These are phyloP conservation scores for Pyxicephalus adspersus DNA, from an alignment of 2,113 vertebrate species.

Conservation along the genomic window DNA sequence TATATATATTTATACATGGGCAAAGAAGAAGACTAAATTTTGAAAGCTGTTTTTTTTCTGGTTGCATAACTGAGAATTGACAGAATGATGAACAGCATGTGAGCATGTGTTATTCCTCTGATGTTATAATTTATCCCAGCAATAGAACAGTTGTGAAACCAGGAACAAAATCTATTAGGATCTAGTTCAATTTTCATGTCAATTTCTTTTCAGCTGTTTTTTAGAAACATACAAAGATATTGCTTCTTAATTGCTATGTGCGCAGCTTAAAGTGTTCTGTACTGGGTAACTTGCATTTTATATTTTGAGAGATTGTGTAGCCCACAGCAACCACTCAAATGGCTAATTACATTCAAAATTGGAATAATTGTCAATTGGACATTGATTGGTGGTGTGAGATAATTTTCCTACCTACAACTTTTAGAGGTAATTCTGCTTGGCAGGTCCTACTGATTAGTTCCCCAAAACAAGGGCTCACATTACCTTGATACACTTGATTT, in stretches of 20 bases:
- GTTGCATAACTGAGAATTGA: slow-evolving; percentile 24
- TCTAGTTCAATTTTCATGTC: background rate
- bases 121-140: slow-evolving; percentile 35
- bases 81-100: slow-evolving; percentile 23
- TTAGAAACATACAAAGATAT: background rate
- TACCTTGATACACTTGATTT: no score
- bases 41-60: slow-evolving; percentile 1
- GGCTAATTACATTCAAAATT: no score
- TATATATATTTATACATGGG: background rate
- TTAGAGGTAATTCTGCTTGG: no score
- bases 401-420: no score
- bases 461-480: no score
- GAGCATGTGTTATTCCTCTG: slow-evolving; percentile 29
- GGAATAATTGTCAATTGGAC: no score
- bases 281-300: background rate
- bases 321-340: no score
- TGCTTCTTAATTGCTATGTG: background rate
- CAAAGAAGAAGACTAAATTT: background rate
- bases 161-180: slow-evolving; percentile 12
- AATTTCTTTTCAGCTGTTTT: background rate
- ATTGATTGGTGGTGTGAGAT: no score
- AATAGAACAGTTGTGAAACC: background rate
- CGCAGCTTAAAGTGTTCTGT: background rate
- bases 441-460: no score
- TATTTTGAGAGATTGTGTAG: no score